These are phyloP conservation scores for Diglossa cyanea DNA, from an alignment of 2,797 vertebrate genomes.

Conservation along the genomic window DNA sequence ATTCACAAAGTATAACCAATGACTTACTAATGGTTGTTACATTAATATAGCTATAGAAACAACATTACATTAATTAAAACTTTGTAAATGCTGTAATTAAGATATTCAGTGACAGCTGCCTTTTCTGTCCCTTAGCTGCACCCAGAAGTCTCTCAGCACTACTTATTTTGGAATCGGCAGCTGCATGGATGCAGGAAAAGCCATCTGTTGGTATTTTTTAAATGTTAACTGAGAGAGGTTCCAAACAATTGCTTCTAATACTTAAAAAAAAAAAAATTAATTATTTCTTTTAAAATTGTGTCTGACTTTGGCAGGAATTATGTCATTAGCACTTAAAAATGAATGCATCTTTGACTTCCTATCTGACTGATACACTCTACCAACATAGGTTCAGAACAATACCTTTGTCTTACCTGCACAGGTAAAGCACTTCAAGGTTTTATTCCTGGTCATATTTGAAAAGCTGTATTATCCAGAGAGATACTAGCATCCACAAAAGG, in stretches of 20 bases:
- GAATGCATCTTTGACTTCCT: not conserved
- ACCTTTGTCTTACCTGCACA: not conserved
- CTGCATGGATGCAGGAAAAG: constrained; percentile 66
- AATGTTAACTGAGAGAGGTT: constrained; percentile 67
- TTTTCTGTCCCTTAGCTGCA: constrained; percentile 72
- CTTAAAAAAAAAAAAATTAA: not conserved
- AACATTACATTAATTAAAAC: constrained; percentile 81
- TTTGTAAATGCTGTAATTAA: constrained; percentile 80
- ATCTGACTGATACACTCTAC: not conserved
- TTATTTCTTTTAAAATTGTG: not conserved
- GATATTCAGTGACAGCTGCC: constrained; percentile 78
- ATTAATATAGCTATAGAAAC: constrained; percentile 80
- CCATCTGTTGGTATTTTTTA: constrained; percentile 77
- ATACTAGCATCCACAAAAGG: rapidly evolving
- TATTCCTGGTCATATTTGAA: not conserved
- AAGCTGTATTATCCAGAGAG: not conserved
- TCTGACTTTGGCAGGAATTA: not conserved
- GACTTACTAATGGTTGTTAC: constrained; percentile 67
- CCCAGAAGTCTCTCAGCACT: constrained; percentile 75
- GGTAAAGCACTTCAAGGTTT: not conserved
- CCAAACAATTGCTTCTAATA: constrained; percentile 49
- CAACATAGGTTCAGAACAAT: not conserved
- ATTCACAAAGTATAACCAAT: constrained; percentile 64
- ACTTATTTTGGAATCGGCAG: constrained; percentile 73
- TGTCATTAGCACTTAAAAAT: not conserved